Conservation (phyloP, 2,797 vertebrate species). For the Coracias cyanogaster region DNA sequence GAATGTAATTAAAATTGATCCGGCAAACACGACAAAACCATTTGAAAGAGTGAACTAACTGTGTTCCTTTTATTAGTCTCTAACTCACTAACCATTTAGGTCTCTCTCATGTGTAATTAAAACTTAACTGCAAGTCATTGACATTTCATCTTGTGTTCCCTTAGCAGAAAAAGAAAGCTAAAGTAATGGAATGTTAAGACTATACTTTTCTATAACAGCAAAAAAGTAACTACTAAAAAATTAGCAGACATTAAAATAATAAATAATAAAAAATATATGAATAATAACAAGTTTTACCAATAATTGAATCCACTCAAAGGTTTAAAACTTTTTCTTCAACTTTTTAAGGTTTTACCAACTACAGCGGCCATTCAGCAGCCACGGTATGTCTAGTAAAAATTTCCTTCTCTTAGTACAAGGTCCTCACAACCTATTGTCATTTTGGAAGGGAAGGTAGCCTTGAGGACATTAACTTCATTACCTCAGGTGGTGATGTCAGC, state of each 20-base stretch:
- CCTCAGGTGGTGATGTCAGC: neutral
- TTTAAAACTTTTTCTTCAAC: neutral
- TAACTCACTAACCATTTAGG: slow-evolving; percentile 67
- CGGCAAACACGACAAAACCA: slow-evolving; percentile 42
- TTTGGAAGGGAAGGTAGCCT: neutral
- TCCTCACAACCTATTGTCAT: neutral
- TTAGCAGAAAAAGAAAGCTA: slow-evolving; percentile 36
- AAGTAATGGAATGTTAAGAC: slow-evolving; percentile 7
- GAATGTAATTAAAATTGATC: slow-evolving; percentile 64
- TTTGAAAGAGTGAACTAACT: slow-evolving; percentile 61
- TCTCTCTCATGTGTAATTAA: slow-evolving; percentile 54
- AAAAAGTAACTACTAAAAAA: neutral
- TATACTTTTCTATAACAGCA: neutral
- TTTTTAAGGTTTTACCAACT: neutral
- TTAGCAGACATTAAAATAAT: neutral
- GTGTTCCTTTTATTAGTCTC: slow-evolving; percentile 63
- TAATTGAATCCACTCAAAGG: neutral
- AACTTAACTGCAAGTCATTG: slow-evolving; percentile 69
- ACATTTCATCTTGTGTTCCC: slow-evolving; percentile 65
- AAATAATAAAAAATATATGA: neutral
- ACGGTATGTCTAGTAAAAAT: neutral
- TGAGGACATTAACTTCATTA: neutral
- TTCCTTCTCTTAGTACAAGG: neutral
- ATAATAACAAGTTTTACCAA: neutral
- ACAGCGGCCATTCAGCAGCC: neutral